A percentile compares a stretch with the other conserved stretches of the same genome.
phyloP scores from a whole-genome alignment of 2,888 invertebrate species.

The Ennomos fuscantarius region DNA sequence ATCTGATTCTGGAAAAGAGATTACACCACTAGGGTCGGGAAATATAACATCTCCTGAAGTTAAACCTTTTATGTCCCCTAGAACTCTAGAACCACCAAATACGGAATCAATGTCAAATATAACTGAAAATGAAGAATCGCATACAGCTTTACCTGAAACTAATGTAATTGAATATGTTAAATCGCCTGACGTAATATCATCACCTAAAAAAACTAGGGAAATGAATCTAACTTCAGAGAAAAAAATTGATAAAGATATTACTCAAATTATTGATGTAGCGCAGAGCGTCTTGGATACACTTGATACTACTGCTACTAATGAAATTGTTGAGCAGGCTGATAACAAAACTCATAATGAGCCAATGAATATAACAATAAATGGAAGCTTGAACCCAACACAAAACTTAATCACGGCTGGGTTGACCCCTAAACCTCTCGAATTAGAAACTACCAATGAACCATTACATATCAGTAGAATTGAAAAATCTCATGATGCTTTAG shows the following conservation, averaged over 20 bases:
- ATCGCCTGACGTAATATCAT: not conserved
- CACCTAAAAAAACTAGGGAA: not conserved
- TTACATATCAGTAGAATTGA: too few species aligned
- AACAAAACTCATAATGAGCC: conserved; percentile 14
- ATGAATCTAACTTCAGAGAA: conserved; percentile 18
- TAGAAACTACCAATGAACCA: too few species aligned
- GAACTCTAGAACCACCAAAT: conserved; percentile 2
- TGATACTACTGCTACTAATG: not conserved
- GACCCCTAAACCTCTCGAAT: too few species aligned
- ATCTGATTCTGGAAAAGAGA: too few species aligned
- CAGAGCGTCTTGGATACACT: not conserved
- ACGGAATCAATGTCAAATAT: conserved; percentile 10
- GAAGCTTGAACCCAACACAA: conserved; percentile 29
- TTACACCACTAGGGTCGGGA: too few species aligned
- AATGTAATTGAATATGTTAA: conserved; percentile 6
- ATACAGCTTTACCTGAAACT: not conserved
- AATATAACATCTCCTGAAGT: too few species aligned
- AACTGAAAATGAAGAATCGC: conserved; percentile 2
- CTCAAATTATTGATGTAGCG: conserved; percentile 23
- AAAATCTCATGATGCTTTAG: too few species aligned
- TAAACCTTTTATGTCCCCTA: not conserved
- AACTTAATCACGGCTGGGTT: conserved; percentile 26
- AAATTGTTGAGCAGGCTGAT: not conserved
- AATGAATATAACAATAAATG: conserved; percentile 39
- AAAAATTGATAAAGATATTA: conserved; percentile 19